Base-by-base conservation (phyloP, 2,113 vertebrate genomes). In the Trematomus loennbergii region DNA sequence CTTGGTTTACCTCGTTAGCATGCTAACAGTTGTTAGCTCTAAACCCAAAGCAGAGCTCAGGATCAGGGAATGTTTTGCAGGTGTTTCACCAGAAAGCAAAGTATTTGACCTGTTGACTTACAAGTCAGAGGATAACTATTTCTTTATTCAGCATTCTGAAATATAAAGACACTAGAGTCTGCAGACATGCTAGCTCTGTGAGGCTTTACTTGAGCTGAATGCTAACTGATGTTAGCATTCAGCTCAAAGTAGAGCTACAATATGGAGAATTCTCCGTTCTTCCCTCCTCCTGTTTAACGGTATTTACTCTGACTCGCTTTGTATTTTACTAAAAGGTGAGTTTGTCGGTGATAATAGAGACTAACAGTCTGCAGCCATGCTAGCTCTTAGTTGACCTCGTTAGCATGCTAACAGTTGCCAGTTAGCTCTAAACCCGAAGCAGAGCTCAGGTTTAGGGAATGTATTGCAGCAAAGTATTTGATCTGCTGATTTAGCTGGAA, bases 341-440 rank as follows among this genome's bases (percentile, higher is more conserved):
- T 9, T 8, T 40, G 36, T 40, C 36, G 1, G 36, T 8, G 9
- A 6, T 40, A 25, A 29, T 29, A 13, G 20, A 57, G 81, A 33
- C 46, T 40, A 0, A 58, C 20, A 48, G 18, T 55, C 58, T 20
- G 3, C 58, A 65, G 53, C 71, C 53, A 65, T 63, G 64, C 52
- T 78, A 33, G 33, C 75, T 63, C 20, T 53, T 40, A 46, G 49
- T 40, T 72, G 5, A 29, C 18, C 36, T 50, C 53, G 63, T 57
- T 17, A 54, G 70, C 78, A 46, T 81, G 70, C 52, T 69, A 69
- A 71, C 15, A 54, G 64, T 69, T 25, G 18, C 17, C 20, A 59
- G n/a, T 65, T 70, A 20, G 25, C 67, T 29, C 16, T 45, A 11
- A 40, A 48, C 59, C 60, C 29, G 72, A 66, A 70, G 12, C 43